These are phyloP conservation scores for Trematomus bernacchii DNA, from an alignment of 2,797 vertebrate genomes.

Conservation along the genomic window DNA sequence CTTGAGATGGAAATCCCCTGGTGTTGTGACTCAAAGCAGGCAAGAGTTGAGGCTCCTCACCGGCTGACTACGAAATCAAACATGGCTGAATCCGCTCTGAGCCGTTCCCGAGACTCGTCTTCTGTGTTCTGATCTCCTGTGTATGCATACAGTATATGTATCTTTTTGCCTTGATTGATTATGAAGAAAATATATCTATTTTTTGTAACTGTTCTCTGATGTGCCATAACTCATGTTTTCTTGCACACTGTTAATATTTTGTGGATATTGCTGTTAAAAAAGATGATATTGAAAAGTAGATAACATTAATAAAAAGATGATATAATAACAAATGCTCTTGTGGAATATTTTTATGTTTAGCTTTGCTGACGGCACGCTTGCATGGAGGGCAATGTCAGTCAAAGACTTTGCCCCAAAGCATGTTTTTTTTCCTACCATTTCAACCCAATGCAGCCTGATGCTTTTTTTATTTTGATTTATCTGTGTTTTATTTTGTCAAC, in stretches of 20 bases:
- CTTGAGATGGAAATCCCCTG: slow-evolving; percentile 51
- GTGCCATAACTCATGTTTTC: slow-evolving; percentile 89
- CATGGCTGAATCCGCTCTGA: slow-evolving; percentile 67
- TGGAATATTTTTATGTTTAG: neutral
- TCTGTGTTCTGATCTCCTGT: slow-evolving; percentile 84
- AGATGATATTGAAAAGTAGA: slow-evolving; percentile 85
- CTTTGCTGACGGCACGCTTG: neutral
- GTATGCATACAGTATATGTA: slow-evolving; percentile 83
- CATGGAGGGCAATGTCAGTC: neutral
- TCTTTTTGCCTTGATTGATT: slow-evolving; percentile 88
- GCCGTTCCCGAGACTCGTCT: slow-evolving; percentile 76
- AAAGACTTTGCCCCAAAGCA: too few species aligned
- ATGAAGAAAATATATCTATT: slow-evolving; percentile 88
- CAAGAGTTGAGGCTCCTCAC: slow-evolving; percentile 65
- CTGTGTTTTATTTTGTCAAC: too few species aligned
- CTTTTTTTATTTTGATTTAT: too few species aligned
- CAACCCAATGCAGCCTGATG: too few species aligned
- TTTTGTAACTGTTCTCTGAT: slow-evolving; percentile 88
- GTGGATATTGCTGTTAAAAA: slow-evolving; percentile 90
- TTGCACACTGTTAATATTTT: slow-evolving; percentile 91
- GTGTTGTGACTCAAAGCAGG: slow-evolving; percentile 45
- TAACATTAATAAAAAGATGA: slow-evolving; percentile 83
- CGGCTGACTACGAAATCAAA: slow-evolving; percentile 70
- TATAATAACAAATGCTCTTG: slow-evolving; percentile 62
- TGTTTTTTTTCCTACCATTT: too few species aligned